phyloP scores from a whole-genome alignment of 2,888 invertebrate species.

The Torymus texanus region DNA sequence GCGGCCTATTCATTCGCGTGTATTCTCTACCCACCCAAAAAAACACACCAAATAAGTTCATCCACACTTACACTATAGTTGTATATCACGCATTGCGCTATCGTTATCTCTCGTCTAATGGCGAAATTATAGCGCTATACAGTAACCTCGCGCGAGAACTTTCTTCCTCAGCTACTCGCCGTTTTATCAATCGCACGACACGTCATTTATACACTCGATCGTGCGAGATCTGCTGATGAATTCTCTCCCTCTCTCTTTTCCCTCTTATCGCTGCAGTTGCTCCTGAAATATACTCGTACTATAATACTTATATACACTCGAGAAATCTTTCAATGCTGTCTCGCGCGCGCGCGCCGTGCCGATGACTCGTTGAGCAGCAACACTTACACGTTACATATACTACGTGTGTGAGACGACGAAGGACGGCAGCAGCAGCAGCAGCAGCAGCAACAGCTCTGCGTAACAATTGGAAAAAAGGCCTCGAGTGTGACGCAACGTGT shows the following conservation, averaged over 20 bases:
- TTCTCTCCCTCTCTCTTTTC: neutral
- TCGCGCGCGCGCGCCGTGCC: too few relatives aligned
- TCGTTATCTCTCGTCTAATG: too few relatives aligned
- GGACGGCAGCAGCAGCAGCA: constrained; percentile 1
- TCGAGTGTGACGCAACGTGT: neutral
- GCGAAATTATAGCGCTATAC: neutral
- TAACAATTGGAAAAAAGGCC: constrained; percentile 25
- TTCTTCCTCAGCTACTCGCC: neutral
- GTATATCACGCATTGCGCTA: too few relatives aligned
- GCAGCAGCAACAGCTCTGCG: constrained; percentile 6
- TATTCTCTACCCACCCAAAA: too few relatives aligned
- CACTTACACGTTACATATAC: too few relatives aligned
- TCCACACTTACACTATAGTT: too few relatives aligned
- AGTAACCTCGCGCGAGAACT: too few relatives aligned
- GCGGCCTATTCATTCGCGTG: too few relatives aligned
- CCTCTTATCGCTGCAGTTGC: constrained; percentile 6
- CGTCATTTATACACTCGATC: neutral
- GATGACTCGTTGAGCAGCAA: too few relatives aligned
- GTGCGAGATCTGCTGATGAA: neutral
- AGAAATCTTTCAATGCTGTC: constrained; percentile 8
- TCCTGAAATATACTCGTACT: neutral
- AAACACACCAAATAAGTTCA: too few relatives aligned
- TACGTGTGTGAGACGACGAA: neutral
- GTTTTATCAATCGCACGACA: constrained; percentile 21
- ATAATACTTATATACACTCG: neutral